Conservation (phyloP, 2,888 invertebrate species). For the Geophilus truncorum region DNA sequence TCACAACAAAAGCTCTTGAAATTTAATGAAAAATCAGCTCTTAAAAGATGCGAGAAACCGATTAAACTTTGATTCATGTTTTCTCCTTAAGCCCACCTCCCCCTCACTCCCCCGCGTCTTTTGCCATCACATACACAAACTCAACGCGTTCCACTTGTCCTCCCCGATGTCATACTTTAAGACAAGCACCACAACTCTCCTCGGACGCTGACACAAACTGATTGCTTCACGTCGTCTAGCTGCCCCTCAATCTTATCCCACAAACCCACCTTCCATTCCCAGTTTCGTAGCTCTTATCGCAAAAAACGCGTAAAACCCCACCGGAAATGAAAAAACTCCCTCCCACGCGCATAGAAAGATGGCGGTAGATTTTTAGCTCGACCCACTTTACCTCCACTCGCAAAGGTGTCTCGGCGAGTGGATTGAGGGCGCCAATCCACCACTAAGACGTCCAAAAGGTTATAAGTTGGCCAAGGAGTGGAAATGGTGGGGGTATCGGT, state of each 20-base stretch:
- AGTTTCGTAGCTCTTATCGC: not conserved
- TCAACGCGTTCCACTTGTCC: slow-evolving; percentile 21
- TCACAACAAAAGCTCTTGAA: not conserved
- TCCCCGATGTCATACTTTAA: slow-evolving; percentile 27
- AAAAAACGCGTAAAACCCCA: not conserved
- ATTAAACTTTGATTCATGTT: slow-evolving; percentile 14
- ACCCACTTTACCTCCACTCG: not conserved
- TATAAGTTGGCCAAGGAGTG: not conserved
- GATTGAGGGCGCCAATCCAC: slow-evolving; percentile 3
- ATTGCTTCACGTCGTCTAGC: slow-evolving; percentile 23
- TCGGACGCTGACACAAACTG: slow-evolving; percentile 24
- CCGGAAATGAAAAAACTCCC: slow-evolving; percentile 17
- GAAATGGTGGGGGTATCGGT: not conserved
- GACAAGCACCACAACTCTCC: slow-evolving; percentile 23
- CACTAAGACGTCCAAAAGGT: not conserved
- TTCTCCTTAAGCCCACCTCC: not conserved
- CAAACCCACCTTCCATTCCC: not conserved
- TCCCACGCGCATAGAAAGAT: not conserved
- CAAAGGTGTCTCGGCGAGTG: not conserved
- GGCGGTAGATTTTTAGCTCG: not conserved
- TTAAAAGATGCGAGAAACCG: not conserved
- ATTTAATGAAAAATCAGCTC: not conserved
- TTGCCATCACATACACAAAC: slow-evolving; percentile 15
- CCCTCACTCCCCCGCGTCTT: not conserved
- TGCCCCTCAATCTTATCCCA: not conserved